Evolutionary conservation across 2,113 vertebrate genomes (phyloP).

Genomic region (Paramisgurnus dabryanus): DNA sequence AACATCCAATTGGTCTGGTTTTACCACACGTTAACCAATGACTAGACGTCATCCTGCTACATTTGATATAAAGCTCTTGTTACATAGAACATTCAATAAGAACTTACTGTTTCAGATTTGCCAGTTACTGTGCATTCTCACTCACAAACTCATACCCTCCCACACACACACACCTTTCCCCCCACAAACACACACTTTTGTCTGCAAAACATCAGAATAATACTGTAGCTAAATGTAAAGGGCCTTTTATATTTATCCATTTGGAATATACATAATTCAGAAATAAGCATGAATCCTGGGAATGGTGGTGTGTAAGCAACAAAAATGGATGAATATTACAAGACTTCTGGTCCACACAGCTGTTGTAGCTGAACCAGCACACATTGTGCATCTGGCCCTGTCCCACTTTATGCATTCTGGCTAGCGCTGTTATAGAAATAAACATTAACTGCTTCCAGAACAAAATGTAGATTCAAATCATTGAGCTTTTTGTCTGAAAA

Average conservation of each 20-base stretch:
- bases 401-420: conserved; percentile 29
- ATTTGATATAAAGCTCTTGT: too few relatives aligned
- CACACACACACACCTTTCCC: too few relatives aligned
- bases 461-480: not conserved
- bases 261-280: conserved; percentile 48
- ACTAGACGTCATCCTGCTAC: too few relatives aligned
- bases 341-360: conserved; percentile 26
- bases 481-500: too few relatives aligned
- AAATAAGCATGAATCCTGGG: not conserved
- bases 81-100: too few relatives aligned
- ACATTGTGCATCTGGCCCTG: conserved; percentile 9
- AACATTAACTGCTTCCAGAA: conserved; percentile 13
- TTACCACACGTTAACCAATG: too few relatives aligned
- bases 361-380: conserved; percentile 38
- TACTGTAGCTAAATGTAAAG: not conserved
- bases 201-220: not conserved
- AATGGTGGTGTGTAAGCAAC: conserved; percentile 19
- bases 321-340: conserved; percentile 46
- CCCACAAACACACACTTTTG: not conserved
- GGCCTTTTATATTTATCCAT: conserved; percentile 39
- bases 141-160: too few relatives aligned
- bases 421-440: not conserved
- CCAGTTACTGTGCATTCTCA: too few relatives aligned
- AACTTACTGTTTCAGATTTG: too few relatives aligned
- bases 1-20: too few relatives aligned